Conservation (phyloP, 2,113 vertebrate species). For the Quiscalus mexicanus region DNA sequence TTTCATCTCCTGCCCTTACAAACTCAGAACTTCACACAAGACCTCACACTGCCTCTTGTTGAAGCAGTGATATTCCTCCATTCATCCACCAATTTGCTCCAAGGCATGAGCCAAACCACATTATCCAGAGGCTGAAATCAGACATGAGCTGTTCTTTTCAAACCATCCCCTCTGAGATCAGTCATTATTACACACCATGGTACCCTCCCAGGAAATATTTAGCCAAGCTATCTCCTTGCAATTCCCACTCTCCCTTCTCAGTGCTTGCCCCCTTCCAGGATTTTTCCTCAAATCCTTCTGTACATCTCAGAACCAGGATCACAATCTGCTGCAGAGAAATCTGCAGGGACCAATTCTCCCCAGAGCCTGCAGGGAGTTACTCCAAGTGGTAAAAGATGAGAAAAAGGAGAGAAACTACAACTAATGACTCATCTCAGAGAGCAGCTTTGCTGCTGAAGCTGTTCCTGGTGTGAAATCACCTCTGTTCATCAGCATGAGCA, state of each 20-base stretch:
- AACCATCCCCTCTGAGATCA: background rate
- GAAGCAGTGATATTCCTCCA: background rate
- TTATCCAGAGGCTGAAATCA: background rate
- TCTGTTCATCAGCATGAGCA: background rate
- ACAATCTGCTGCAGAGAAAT: background rate
- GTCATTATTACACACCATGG: background rate
- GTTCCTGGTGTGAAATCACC: background rate
- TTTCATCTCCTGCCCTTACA: background rate
- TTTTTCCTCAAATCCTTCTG: background rate
- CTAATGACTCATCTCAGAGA: background rate
- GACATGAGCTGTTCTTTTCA: background rate
- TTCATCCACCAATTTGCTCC: background rate
- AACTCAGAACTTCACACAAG: background rate
- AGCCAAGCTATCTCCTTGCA: background rate
- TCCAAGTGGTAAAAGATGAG: background rate
- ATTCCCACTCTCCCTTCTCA: accelerated
- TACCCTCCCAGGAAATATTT: background rate
- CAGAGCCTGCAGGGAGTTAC: background rate
- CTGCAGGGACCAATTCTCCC: background rate
- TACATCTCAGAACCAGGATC: background rate
- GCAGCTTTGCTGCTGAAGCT: background rate
- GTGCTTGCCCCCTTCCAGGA: background rate
- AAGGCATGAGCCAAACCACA: background rate
- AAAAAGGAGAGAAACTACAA: background rate
- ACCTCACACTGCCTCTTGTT: accelerated